Conservation (phyloP, 2,113 vertebrate species). For the Leucopsar rothschildi region DNA sequence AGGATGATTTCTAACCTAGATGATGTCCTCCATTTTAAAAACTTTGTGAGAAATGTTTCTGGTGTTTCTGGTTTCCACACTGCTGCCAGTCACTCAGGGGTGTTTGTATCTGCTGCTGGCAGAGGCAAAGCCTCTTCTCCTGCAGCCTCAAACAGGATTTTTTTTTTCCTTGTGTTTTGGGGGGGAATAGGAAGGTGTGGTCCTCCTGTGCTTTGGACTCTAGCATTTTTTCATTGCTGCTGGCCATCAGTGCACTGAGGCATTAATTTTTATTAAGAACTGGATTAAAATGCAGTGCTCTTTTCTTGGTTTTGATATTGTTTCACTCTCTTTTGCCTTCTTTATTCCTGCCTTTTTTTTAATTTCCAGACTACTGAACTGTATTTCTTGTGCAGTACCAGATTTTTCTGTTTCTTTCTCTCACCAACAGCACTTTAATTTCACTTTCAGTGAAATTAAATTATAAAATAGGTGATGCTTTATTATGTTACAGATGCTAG, state of each 20-base stretch:
- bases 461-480: neutral
- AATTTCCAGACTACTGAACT: neutral
- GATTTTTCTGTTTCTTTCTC: neutral
- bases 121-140: neutral
- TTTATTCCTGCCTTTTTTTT: neutral
- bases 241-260: neutral
- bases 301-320: neutral
- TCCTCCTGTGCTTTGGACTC: neutral
- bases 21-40: neutral
- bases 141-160: neutral
- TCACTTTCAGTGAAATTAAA: neutral
- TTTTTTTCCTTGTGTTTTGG: neutral
- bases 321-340: neutral
- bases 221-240: neutral
- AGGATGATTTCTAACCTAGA: neutral
- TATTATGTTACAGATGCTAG: neutral
- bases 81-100: neutral
- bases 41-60: neutral
- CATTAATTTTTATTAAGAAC: neutral
- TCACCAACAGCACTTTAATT: neutral
- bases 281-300: neutral
- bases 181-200: neutral
- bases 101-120: neutral
- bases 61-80: neutral
- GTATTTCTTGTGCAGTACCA: neutral